Evolutionary conservation across 2,888 invertebrate species (phyloP), one percentile per base, ranked within the genome.

Genomic region (Anthophora plumipes): DNA sequence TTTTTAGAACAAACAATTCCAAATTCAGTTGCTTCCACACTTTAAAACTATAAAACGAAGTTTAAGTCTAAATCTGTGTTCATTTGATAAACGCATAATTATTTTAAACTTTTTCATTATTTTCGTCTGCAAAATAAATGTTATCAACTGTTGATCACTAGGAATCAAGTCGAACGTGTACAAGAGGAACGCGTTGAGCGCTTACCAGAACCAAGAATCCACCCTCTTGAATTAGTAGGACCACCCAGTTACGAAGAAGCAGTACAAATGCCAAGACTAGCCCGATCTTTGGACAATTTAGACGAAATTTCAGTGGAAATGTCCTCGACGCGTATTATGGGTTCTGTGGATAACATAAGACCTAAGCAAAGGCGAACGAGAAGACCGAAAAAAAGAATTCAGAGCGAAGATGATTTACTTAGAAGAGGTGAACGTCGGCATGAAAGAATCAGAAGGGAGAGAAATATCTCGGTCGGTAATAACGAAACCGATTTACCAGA

Each of bases 171-270:
- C 11, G 31, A 22, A 4, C 87, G 85, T 55, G 74, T 89, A 20
- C 89, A 90, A 67, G 89, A 90, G 20, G 86, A 87, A 25, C 66
- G 81, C 17, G 70, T 80, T 3, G 89, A 87, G 7, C 83, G 78
- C 57, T 60, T 79, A 9, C 85, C 89, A 17, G 96, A 96, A 92
- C 95, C 95, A 0, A 94, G 96, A 85, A 91, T 93, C 57, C 89
- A 93, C 81, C 93, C 93, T 0, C 64, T 91, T 39, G 97, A 97
- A 93, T 91, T 95, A 66, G 94, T 96, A 43, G 95, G 95, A 76
- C 96, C 97, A 50, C 97, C 97, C 0, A 96, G 96, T 4, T 97
- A 97, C 89, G 96, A 96, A 88, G 97, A 97, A 93, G 97, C 97
- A 46, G 94, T 97, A 73, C 94, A 95, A 25, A 96, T 97, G 95